Evolutionary conservation across 2,888 invertebrate species (phyloP).

Genomic region (Erpobdella octoculata): DNA sequence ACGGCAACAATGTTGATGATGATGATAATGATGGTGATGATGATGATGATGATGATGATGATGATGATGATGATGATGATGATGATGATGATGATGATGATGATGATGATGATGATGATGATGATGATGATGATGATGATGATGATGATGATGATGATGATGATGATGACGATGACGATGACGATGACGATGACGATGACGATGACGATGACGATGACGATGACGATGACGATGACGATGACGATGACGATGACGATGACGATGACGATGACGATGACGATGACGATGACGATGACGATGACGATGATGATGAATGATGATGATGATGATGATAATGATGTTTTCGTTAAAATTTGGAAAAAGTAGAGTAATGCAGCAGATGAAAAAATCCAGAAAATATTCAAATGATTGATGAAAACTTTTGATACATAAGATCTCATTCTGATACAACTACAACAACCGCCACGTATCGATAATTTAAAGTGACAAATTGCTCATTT

Average conservation of each 20-base stretch:
- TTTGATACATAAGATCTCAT: too few relatives aligned
- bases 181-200: slow-evolving; percentile 11
- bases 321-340: not conserved
- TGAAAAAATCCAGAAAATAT: too few relatives aligned
- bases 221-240: not conserved
- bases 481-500: too few relatives aligned
- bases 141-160: slow-evolving; percentile 5
- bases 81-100: slow-evolving; percentile 7
- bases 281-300: not conserved
- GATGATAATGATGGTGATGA: slow-evolving; percentile 6
- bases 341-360: too few relatives aligned
- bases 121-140: not conserved
- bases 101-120: not conserved
- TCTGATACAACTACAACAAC: too few relatives aligned
- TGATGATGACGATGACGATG: not conserved
- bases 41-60: slow-evolving; percentile 15
- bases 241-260: not conserved
- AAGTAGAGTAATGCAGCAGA: too few relatives aligned
- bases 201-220: not conserved
- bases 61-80: slow-evolving; percentile 13
- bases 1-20: not conserved
- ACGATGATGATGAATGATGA: not conserved
- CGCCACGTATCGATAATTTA: too few relatives aligned
- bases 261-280: slow-evolving; percentile 14
- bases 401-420: too few relatives aligned